Percentiles rank a stretch among this genome's conserved stretches.
phyloP scores from a whole-genome alignment of 2,888 invertebrate species.

The Dasypogon diadema region DNA sequence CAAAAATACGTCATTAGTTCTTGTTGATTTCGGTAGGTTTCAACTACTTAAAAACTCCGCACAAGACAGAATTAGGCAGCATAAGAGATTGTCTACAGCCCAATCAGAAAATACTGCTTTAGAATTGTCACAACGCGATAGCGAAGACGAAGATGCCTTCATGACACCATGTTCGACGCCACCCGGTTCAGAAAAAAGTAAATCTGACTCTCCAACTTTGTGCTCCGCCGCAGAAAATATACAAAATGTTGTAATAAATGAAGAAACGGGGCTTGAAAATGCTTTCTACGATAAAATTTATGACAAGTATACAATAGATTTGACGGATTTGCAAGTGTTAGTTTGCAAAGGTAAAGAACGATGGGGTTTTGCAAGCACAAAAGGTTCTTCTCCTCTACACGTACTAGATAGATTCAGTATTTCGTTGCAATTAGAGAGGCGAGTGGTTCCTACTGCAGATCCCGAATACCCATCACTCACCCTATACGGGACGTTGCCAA shows the following conservation, averaged over 20 bases:
- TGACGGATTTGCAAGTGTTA: slow-evolving; percentile 87
- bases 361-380: slow-evolving; percentile 88
- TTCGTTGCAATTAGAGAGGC: slow-evolving; percentile 79
- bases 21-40: slow-evolving; percentile 92
- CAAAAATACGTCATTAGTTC: slow-evolving; percentile 80
- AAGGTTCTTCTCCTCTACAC: slow-evolving; percentile 87
- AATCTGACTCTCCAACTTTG: slow-evolving; percentile 68
- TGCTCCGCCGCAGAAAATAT: slow-evolving; percentile 69
- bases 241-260: slow-evolving; percentile 59
- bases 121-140: slow-evolving; percentile 59
- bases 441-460: slow-evolving; percentile 85
- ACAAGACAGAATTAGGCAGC: slow-evolving; percentile 56
- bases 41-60: slow-evolving; percentile 63
- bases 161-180: slow-evolving; percentile 91
- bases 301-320: slow-evolving; percentile 82
- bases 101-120: not conserved
- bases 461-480: slow-evolving; percentile 89
- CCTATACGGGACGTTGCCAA: slow-evolving; percentile 86
- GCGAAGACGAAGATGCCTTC: slow-evolving; percentile 75
- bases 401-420: slow-evolving; percentile 85
- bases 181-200: slow-evolving; percentile 80
- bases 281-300: slow-evolving; percentile 78
- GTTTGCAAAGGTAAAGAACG: slow-evolving; percentile 90
- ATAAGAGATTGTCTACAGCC: not conserved
- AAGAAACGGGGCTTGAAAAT: slow-evolving; percentile 70